Percentiles rank a stretch among this genome's conserved stretches.
phyloP scores from a whole-genome alignment of 2,888 invertebrate species.

The Lissocephala sabroskyi region DNA sequence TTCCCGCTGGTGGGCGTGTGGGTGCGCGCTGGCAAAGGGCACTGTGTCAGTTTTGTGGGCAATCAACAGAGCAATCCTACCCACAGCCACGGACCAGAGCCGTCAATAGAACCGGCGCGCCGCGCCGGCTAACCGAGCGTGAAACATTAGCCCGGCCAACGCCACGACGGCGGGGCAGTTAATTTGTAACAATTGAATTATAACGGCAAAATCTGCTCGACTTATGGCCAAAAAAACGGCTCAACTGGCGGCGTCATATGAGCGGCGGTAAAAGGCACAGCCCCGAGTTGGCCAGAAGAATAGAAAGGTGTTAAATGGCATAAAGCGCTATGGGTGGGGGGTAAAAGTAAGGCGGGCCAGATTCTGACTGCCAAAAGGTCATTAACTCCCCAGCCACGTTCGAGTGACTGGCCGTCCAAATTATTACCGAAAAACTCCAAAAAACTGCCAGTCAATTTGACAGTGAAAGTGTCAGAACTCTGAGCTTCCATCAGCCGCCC shows the following conservation, averaged over 20 bases:
- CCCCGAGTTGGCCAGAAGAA: conserved; percentile 21
- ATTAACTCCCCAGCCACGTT: conserved; percentile 40
- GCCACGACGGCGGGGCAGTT: conserved; percentile 16
- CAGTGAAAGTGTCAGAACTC: conserved; percentile 47
- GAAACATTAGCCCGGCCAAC: conserved; percentile 52
- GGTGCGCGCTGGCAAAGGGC: conserved; percentile 49
- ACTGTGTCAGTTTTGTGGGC: conserved; percentile 50
- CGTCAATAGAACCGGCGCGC: conserved; percentile 22
- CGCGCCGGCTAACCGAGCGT: conserved; percentile 43
- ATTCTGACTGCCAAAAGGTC: conserved; percentile 37
- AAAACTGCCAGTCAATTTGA: conserved; percentile 25
- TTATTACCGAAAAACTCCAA: not conserved
- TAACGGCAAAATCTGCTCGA: conserved; percentile 27
- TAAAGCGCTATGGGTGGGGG: conserved; percentile 2
- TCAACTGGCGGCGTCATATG: conserved; percentile 5
- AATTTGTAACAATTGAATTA: conserved; percentile 64
- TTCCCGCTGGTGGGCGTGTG: no score
- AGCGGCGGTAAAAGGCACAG: no score
- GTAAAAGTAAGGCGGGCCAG: not conserved
- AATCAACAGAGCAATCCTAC: conserved; percentile 3
- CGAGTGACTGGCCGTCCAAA: conserved; percentile 9
- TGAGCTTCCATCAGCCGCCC: conserved; percentile 15
- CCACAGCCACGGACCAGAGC: conserved; percentile 16
- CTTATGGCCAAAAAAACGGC: conserved; percentile 4
- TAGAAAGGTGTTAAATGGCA: conserved; percentile 64